phyloP scores from a whole-genome alignment of 2,113 vertebrate species.

The Natator depressus region DNA sequence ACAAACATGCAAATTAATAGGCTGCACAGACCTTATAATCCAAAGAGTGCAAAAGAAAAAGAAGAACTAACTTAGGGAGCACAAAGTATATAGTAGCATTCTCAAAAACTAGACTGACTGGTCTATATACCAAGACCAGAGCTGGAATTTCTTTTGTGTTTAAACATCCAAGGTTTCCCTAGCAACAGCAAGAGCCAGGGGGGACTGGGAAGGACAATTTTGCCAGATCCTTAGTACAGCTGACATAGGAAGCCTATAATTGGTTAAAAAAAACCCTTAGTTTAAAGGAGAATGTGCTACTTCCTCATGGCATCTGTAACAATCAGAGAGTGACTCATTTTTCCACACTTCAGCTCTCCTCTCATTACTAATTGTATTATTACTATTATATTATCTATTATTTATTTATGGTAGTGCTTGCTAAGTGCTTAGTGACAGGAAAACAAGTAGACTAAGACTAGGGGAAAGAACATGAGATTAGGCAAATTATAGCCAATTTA shows the following conservation, averaged over 20 bases:
- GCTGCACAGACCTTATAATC: neutral
- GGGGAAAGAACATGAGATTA: neutral
- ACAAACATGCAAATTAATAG: neutral
- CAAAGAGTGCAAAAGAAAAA: neutral
- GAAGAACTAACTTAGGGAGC: neutral
- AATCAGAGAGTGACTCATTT: neutral
- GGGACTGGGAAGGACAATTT: neutral
- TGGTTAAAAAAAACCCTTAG: neutral
- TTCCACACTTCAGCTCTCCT: neutral
- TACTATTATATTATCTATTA: neutral
- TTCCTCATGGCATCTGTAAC: neutral
- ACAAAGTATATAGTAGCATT: neutral
- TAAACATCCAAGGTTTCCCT: fast-evolving
- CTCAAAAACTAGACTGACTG: neutral
- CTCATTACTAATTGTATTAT: neutral
- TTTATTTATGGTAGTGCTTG: neutral
- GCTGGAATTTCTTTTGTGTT: neutral
- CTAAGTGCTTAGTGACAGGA: neutral
- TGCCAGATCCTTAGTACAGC: neutral
- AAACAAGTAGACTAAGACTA: neutral
- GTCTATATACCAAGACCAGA: neutral
- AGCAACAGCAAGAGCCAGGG: neutral
- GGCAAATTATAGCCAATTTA: neutral
- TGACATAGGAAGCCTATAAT: neutral
- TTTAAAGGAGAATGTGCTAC: neutral